phyloP scores from a whole-genome alignment of 2,797 vertebrate genomes.

The Discoglossus pictus region DNA sequence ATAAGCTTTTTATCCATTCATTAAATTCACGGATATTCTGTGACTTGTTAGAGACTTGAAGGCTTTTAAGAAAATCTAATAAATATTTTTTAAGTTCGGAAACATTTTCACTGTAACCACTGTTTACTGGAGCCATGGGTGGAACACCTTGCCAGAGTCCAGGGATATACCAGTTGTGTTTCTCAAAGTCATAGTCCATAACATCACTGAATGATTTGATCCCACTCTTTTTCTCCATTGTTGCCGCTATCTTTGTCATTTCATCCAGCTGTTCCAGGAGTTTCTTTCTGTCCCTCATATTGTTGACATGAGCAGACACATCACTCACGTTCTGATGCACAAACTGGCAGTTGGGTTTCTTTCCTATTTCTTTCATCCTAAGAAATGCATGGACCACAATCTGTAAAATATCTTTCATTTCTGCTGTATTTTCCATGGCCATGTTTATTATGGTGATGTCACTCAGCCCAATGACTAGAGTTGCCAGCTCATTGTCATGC shows the following conservation, averaged over 20 bases:
- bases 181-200: conserved; percentile 18
- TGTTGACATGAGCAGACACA: conserved; percentile 11
- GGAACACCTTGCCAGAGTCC: conserved; percentile 69
- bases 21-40: conserved; percentile 69
- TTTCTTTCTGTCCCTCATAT: conserved; percentile 1
- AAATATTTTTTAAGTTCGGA: conserved; percentile 73
- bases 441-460: conserved; percentile 63
- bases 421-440: conserved; percentile 34
- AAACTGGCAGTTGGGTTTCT: conserved; percentile 35
- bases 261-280: conserved; percentile 26
- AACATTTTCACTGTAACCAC: conserved; percentile 58
- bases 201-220: conserved; percentile 49
- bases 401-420: conserved; percentile 22
- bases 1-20: conserved; percentile 65
- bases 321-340: conserved; percentile 38
- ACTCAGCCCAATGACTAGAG: conserved; percentile 65
- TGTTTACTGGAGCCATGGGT: conserved; percentile 60
- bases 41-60: too few species aligned
- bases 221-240: conserved; percentile 55
- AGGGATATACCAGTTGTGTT: conserved; percentile 63
- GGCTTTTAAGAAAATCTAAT: conserved; percentile 67
- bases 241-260: conserved; percentile 48
- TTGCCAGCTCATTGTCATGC: conserved; percentile 10
- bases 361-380: conserved; percentile 37
- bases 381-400: conserved; percentile 42